Base-by-base conservation (phyloP, 2,113 vertebrate genomes). In the Rhea americana region DNA sequence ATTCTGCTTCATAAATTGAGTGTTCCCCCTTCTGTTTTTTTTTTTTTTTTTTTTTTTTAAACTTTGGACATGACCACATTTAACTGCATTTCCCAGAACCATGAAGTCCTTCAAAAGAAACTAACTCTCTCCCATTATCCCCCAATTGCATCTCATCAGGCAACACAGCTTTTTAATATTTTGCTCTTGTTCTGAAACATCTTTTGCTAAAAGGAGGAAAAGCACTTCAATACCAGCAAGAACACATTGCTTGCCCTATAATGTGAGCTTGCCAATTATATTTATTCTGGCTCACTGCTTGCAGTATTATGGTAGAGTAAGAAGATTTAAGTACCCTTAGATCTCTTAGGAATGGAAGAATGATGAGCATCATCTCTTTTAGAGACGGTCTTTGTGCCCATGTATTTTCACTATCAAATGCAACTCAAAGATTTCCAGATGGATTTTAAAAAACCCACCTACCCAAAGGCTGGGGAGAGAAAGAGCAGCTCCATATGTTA, bases 401-500 rank as follows among this genome's bases (percentile, higher is more conserved):
- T 87, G 92, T 91, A 95, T 90, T 94, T 96, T 93, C 94, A 94
- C 84, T 86, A 86, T 11, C 85, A 95, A 89, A 89, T 4, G 80
- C 93, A 87, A 94, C 94, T 94, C 81, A 95, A 92, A 95, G 95
- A 96, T 97, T 95, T 95, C 90, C 91, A 95, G 97, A 97, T 97
- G 96, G 96, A 96, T 97, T 96, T 97, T 95, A 97, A 96, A 97
- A 96, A 97, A 96, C 97, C 97, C 97, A 97, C 97, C 97, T 97
- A 97, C 97, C 97, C 96, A 97, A 97, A 97, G 97, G 96, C 91
- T 95, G 96, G 94, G 96, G 96, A 95, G 93, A 91, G 93, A 96
- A 91, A 35, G 66, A 96, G 93, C 93, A 90, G 96, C 87, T 90
- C 93, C 91, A 96, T 73, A 78, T 94, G 97, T 96, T 95, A 96